Conservation (phyloP, 2,888 invertebrate genomes). For the Heliconius sara region DNA sequence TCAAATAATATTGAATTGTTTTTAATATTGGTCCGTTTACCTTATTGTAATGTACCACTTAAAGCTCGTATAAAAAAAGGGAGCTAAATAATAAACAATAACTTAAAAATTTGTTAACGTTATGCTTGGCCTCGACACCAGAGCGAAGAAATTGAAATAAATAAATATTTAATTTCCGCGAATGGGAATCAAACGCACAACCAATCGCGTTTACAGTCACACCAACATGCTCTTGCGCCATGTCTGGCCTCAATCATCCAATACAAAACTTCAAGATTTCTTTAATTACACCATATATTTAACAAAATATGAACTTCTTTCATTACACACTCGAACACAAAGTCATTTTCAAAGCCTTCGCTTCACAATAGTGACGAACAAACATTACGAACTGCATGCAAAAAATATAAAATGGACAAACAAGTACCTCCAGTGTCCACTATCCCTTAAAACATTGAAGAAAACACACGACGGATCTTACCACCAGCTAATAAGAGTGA, state of each 20-base stretch:
- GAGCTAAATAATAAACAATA: too few species aligned
- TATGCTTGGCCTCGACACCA: too few species aligned
- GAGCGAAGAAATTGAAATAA: too few species aligned
- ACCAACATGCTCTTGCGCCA: too few species aligned
- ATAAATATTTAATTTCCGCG: too few species aligned
- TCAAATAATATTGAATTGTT: neutral
- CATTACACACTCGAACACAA: neutral
- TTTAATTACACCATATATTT: neutral
- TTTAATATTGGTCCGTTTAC: too few species aligned
- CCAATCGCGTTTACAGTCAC: too few species aligned
- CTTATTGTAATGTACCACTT: too few species aligned
- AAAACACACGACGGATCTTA: slow-evolving; percentile 9
- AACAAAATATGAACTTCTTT: neutral
- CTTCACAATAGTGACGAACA: slow-evolving; percentile 10
- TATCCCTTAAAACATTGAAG: slow-evolving; percentile 10
- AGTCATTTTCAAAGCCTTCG: neutral
- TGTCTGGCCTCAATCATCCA: neutral
- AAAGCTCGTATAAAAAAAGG: too few species aligned
- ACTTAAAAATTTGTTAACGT: too few species aligned
- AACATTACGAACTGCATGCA: slow-evolving; percentile 1
- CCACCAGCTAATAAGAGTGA: slow-evolving; percentile 2
- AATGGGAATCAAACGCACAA: too few species aligned
- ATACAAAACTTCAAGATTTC: neutral
- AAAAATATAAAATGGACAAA: slow-evolving; percentile 23
- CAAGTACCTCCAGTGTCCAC: slow-evolving; percentile 15